Base-by-base conservation (phyloP, 2,797 vertebrate genomes). In the Melanotaenia nigrans region DNA sequence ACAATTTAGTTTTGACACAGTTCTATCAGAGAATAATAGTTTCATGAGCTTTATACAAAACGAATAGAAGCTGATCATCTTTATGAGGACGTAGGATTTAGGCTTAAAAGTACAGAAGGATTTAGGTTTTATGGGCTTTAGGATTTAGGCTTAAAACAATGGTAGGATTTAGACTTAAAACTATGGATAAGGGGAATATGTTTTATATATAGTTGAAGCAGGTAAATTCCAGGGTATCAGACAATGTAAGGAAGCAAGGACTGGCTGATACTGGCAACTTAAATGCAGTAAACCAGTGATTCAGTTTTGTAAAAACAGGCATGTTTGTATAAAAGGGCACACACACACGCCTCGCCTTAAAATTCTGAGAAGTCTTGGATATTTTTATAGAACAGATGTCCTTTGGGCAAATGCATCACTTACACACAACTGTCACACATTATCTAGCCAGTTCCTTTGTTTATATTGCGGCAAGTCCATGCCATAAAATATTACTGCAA, bases 41-140 rank as follows among this genome's bases (percentile, higher is more conserved):
- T 61, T 61, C 24, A 61, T 61, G 59, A 61, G 59, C 5, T 28
- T 61, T 42, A 20, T 61, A 38, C 18, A 42, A 42, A 61, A 61
- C 14, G 16, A 61, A 42, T 45, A 18, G 22, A 61, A 28, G 59
- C 36, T 61, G 36, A 61, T 61, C 59, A 60, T 38, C 22, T 25
- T 42, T 61, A 7, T 24, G 7, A 42, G 40, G 59, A 61, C 20
- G 18, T 42, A 42, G 38, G 59, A 61, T 61, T 42, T 25, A 42
- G 14, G 35, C 36, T 42, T 28, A 61, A 42, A 61, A 61, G 13
- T 4, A 42, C 35, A 40, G 36, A 6, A 11, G 59, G 59, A 61
- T 61, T 61, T 42, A 61, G 36, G 24, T 38, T 42, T 61, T 42
- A 61, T 42, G 36, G 24, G 36, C 59, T 18, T 14, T 42, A 18